Base-by-base conservation (phyloP, 1,140 invertebrate species). In the Zaprionus camerounensis region DNA sequence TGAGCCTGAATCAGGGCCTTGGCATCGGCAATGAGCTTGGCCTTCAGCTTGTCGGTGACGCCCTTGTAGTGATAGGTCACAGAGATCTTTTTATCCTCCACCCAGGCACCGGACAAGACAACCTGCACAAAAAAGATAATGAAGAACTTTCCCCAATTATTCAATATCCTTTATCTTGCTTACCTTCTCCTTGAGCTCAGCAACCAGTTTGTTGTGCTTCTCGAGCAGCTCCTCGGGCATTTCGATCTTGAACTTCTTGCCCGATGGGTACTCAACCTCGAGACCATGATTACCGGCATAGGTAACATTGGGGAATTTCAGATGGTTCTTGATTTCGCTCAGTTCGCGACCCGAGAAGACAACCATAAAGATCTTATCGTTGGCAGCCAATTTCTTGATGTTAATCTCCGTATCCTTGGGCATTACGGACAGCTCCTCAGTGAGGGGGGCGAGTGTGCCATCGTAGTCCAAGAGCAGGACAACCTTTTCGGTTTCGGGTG, bases 241-340 rank as follows among this genome's bases (percentile, higher is more conserved):
- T n/a, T 97, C 97, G 93, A 98, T 97, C n/a, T 97, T 96, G 92
- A 98, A 98, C 91, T 97, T 97, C 76, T 96, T 97, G 55, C 97
- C 97, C 84, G 98, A 97, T 1, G 97, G 97, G 92, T 98, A 97
- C 51, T 97, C 92, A 75, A 98, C 98, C 93, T 98, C 97, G 66
- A 98, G 92, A 20, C 97, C 97, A 86, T 98, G 97, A 93, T 97
- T 98, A 26, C 97, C 97, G 34, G 97, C 97, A 85, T 98, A 98
- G 2, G 97, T 98, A n/a, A 98, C 97, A 73, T 96, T 96, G 75
- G 97, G 96, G 81, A 98, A 97, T 9, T 97, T 97, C 62, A 98
- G 96, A 96, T 98, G 98, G 71, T 96, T 94, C 82, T 97, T 97
- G 15, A 98, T 97, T 88, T 98, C 97, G 81, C 96, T 95, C 22